Evolutionary conservation across 2,888 invertebrate species (phyloP).

Genomic region (Apantesis nais): DNA sequence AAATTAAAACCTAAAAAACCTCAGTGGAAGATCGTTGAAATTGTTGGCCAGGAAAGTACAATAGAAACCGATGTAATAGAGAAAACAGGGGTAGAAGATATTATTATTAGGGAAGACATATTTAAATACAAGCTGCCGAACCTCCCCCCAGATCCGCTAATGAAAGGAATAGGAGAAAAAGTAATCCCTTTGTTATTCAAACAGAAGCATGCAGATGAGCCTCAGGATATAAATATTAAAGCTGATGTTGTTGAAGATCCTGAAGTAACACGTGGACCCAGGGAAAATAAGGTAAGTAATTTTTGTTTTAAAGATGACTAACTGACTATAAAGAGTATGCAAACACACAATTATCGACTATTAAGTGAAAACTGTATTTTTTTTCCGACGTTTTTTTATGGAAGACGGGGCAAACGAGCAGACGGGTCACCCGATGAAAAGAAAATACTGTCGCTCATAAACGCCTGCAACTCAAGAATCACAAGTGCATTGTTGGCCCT

Average conservation of each 20-base stretch:
- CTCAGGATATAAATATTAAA: neutral
- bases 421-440: too few relatives aligned
- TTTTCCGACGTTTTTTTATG: too few relatives aligned
- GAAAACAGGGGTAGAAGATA: conserved; percentile 2
- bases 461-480: too few relatives aligned
- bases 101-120: conserved; percentile 1
- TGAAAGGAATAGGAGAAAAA: conserved; percentile 2
- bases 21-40: neutral
- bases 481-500: too few relatives aligned
- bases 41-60: neutral
- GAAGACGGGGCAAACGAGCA: too few relatives aligned
- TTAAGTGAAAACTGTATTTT: too few relatives aligned
- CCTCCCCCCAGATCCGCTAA: neutral
- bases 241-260: neutral
- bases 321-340: neutral
- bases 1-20: neutral
- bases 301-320: neutral
- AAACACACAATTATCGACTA: too few relatives aligned
- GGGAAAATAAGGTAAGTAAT: neutral
- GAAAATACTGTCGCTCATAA: too few relatives aligned
- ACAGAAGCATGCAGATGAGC: neutral
- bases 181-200: conserved; percentile 8
- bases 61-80: neutral
- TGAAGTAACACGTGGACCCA: neutral
- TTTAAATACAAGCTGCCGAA: neutral